These are phyloP conservation scores for Stictocephala bisonia DNA, from an alignment of 2,888 invertebrate species.

Conservation along the genomic window DNA sequence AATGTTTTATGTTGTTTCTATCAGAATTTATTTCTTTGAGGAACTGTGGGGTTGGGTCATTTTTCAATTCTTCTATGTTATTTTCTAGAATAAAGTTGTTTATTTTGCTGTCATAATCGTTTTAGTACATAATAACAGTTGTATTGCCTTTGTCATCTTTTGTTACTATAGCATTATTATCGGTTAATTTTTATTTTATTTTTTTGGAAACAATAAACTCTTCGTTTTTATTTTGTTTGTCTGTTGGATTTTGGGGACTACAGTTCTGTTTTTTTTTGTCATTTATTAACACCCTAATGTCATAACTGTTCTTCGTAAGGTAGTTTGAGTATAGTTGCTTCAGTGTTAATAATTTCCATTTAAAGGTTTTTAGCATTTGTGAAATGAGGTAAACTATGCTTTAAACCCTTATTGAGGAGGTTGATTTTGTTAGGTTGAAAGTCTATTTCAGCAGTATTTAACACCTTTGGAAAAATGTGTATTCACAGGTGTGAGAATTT, in stretches of 20 bases:
- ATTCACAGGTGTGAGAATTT: too few relatives aligned
- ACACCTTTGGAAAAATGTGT: background rate
- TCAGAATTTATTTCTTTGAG: background rate
- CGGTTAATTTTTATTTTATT: conserved; percentile 5
- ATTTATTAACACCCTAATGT: background rate
- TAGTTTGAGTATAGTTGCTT: background rate
- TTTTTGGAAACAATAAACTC: background rate
- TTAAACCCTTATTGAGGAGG: background rate
- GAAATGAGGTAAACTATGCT: background rate
- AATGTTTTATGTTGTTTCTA: background rate
- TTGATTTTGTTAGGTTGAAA: background rate
- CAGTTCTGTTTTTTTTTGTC: background rate
- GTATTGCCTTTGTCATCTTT: conserved; percentile 30
- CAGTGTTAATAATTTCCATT: background rate
- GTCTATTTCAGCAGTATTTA: background rate
- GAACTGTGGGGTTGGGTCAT: background rate
- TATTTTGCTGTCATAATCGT: conserved; percentile 62
- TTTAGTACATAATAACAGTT: conserved; percentile 25
- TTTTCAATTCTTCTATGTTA: background rate
- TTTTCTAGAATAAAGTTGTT: conserved; percentile 62
- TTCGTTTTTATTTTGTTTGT: background rate
- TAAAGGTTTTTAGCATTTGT: background rate
- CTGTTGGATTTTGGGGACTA: background rate
- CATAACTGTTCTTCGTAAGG: background rate
- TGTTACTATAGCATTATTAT: conserved; percentile 3